Evolutionary conservation across 2,797 vertebrate genomes (phyloP), one percentile per base, ranked within the genome.

Genomic region (Peromyscus aztecus): DNA sequence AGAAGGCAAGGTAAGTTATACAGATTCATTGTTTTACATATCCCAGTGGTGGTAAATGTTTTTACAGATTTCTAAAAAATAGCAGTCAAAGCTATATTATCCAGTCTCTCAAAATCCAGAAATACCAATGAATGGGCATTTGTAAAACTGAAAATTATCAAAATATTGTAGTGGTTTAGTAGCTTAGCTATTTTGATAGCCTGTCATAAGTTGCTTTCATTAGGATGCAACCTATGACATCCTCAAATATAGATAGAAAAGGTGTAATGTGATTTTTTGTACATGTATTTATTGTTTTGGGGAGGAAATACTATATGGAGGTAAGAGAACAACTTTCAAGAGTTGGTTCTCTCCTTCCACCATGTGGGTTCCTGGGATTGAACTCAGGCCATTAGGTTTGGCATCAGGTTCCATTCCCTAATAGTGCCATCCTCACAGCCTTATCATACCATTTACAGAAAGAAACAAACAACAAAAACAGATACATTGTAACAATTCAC

Each of bases 11-110:
- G 46, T 85, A 2, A 93, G 37, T 80, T 77, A 83, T 86, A 92
- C 49, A 92, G 17, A 37, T 73, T 3, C 76, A 46, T 61, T 80
- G 23, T 2, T 83, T 78, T 89, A 82, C 78, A 13, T 87, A 71
- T 43, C 27, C n/a, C 5, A 34, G 34, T 78, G 61, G 61, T 52
- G 40, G 3, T 52, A 40, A 9, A 34, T 65, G 6, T 78, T 94
- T 43, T 92, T 73, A 76, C 61, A 93, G 59, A 94, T 10, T 90
- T 80, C 90, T 95, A 61, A 91, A 86, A 90, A 96, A 34, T 9
- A 84, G 24, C 4, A 80, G 1, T 80, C 82, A 92, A 89, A 94
- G 9, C 81, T 94, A 13, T 84, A 0, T 52, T 80, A 71, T 81
- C 34, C 52, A 81, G 27, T 90, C 84, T 95, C 16, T 80, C 29